Conservation (phyloP, 2,888 invertebrate genomes). For the Cheilosia grossa region DNA sequence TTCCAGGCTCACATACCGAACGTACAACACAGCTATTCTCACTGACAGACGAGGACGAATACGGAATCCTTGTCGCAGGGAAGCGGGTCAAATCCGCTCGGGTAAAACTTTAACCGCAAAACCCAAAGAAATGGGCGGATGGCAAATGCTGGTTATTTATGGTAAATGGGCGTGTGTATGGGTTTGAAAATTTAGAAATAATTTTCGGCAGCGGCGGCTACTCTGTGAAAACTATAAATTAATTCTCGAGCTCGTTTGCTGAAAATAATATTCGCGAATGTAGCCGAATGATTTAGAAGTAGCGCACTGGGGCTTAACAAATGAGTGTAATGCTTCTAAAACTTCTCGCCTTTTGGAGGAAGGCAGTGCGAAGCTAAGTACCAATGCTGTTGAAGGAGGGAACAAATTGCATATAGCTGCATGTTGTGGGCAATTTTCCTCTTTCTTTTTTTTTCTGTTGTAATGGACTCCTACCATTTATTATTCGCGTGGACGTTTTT, state of each 20-base stretch:
- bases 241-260: slow-evolving; percentile 54
- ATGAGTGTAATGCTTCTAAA: slow-evolving; percentile 67
- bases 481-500: slow-evolving; percentile 59
- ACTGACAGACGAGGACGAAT: background rate
- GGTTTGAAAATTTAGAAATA: slow-evolving; percentile 54
- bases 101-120: slow-evolving; percentile 58
- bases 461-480: slow-evolving; percentile 56
- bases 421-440: slow-evolving; percentile 38
- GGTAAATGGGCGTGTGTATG: slow-evolving; percentile 63
- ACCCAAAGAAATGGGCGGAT: slow-evolving; percentile 67
- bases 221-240: slow-evolving; percentile 66
- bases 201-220: slow-evolving; percentile 45
- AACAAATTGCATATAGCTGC: slow-evolving; percentile 1
- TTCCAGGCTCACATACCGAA: background rate
- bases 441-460: slow-evolving; percentile 7
- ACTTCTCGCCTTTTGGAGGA: slow-evolving; percentile 48
- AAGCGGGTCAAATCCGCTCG: slow-evolving; percentile 61
- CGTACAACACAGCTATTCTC: background rate
- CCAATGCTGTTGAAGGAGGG: background rate
- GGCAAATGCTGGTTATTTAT: slow-evolving; percentile 68
- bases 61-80: slow-evolving; percentile 5
- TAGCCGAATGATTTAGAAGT: background rate
- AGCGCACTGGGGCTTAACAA: slow-evolving; percentile 61
- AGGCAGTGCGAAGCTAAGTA: slow-evolving; percentile 17
- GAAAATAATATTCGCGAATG: slow-evolving; percentile 46